phyloP scores from a whole-genome alignment of 2,797 vertebrate species.

The Percopsis omiscomaycus region DNA sequence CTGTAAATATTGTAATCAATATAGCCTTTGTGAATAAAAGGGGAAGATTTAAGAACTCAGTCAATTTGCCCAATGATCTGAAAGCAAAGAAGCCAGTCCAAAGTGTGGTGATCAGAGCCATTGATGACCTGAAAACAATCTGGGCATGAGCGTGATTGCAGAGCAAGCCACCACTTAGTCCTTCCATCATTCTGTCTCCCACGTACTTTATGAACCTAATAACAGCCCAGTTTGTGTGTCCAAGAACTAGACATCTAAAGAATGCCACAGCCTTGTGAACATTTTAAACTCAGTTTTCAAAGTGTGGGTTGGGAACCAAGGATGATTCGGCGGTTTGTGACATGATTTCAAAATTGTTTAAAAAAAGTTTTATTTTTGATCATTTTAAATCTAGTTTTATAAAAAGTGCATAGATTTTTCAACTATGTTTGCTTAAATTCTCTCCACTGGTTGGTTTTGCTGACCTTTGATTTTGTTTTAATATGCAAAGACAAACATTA shows the following conservation, averaged over 20 bases:
- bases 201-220: conserved; percentile 44
- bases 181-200: conserved; percentile 38
- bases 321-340: not conserved
- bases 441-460: not conserved
- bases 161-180: conserved; percentile 39
- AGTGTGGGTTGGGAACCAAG: not conserved
- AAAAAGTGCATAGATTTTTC: no score
- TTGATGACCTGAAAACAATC: conserved; percentile 70
- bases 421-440: no score
- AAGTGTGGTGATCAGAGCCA: conserved; percentile 57
- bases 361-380: no score
- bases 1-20: conserved; percentile 68
- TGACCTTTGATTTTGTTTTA: not conserved
- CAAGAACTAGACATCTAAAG: conserved; percentile 45
- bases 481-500: not conserved
- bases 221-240: conserved; percentile 34
- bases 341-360: not conserved
- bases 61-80: conserved; percentile 62
- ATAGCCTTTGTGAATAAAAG: conserved; percentile 57
- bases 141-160: conserved; percentile 48
- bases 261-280: conserved; percentile 40
- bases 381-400: no score
- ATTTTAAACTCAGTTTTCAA: conserved; percentile 18
- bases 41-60: conserved; percentile 64
- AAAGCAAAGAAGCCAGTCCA: conserved; percentile 37